Evolutionary conservation across 2,888 invertebrate genomes (phyloP).

Genomic region (Zaprionus obscuricornis): DNA sequence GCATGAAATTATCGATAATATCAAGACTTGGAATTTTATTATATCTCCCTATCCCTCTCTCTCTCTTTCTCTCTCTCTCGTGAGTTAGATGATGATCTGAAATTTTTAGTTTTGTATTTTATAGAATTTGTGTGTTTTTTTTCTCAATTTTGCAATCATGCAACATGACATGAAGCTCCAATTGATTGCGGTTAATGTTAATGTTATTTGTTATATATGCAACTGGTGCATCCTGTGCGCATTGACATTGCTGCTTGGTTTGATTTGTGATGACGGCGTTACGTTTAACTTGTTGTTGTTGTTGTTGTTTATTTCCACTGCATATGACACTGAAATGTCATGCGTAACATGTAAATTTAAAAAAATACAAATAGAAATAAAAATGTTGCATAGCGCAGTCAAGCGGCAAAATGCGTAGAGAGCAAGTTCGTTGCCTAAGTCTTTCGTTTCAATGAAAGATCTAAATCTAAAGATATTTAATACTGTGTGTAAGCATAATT

Average conservation of each 20-base stretch:
- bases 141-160: neutral
- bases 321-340: conserved; percentile 75
- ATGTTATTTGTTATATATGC: no score
- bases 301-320: conserved; percentile 20
- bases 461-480: conserved; percentile 46
- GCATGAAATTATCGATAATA: no score
- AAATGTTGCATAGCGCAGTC: no score
- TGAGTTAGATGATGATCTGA: no score
- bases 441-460: conserved; percentile 41
- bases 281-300: neutral
- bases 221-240: conserved; percentile 73
- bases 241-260: conserved; percentile 64
- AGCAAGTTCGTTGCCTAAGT: conserved; percentile 47
- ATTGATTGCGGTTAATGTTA: conserved; percentile 24
- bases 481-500: conserved; percentile 48
- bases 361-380: no score
- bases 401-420: conserved; percentile 68
- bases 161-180: neutral
- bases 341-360: conserved; percentile 69
- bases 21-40: no score
- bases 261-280: neutral
- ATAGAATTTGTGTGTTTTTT: no score
- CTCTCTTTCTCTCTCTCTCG: no score
- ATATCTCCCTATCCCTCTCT: no score
- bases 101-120: no score